Conservation (phyloP, 2,888 invertebrate genomes). For the Cantharis rufa region DNA sequence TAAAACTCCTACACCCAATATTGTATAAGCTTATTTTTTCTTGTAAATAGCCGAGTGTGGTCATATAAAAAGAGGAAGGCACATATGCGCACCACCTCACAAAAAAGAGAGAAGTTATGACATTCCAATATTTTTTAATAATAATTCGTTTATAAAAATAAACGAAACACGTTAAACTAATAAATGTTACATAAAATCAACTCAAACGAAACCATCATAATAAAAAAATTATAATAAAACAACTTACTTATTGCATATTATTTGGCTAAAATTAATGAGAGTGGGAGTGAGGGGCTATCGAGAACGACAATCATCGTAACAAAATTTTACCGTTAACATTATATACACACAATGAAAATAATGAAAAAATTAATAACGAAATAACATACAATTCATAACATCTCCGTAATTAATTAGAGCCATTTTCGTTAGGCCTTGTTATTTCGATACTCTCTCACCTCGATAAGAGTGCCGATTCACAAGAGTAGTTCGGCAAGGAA, state of each 20-base stretch:
- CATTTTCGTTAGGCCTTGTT: constrained; percentile 48
- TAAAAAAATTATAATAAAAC: constrained; percentile 16
- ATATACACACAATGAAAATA: constrained; percentile 10
- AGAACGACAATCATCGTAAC: not conserved
- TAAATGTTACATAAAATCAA: constrained; percentile 11
- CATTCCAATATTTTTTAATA: constrained; percentile 36
- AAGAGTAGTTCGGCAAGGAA: constrained; percentile 40
- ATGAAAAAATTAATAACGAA: constrained; percentile 11
- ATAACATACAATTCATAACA: constrained; percentile 45
- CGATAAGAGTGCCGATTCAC: not conserved
- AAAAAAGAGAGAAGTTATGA: constrained; percentile 54
- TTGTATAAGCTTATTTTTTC: constrained; percentile 26
- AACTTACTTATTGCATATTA: constrained; percentile 20
- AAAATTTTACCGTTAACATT: not conserved
- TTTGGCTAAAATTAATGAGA: constrained; percentile 20
- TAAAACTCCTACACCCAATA: constrained; percentile 29
- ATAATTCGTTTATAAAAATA: constrained; percentile 14
- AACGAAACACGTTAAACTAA: constrained; percentile 16
- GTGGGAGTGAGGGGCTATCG: not conserved
- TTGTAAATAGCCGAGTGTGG: constrained; percentile 41
- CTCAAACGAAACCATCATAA: not conserved
- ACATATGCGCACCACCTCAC: constrained; percentile 51
- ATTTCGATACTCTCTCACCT: not conserved
- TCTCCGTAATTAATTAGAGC: constrained; percentile 51
- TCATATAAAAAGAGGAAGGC: constrained; percentile 54